phyloP scores from a whole-genome alignment of 2,113 vertebrate species.

The Aptenodytes forsteri region DNA sequence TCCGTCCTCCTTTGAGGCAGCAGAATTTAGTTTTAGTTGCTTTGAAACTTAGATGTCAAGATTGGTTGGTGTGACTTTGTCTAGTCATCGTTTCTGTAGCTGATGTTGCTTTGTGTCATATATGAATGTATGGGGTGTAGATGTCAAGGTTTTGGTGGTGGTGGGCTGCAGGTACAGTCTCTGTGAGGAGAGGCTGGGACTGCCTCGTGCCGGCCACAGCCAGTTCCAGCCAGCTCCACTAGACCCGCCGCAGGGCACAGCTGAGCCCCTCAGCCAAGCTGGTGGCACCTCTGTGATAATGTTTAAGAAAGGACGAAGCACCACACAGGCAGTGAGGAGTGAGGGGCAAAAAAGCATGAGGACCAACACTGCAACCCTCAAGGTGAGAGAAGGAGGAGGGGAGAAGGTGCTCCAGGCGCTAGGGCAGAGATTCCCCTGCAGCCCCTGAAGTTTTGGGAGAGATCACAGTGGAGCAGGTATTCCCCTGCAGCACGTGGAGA shows the following conservation, averaged over 20 bases:
- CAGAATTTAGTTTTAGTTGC: background rate
- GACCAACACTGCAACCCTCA: background rate
- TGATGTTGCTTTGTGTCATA: background rate
- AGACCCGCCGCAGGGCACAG: accelerated
- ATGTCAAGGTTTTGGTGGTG: background rate
- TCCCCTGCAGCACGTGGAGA: background rate
- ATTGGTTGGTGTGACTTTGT: background rate
- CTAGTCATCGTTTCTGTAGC: background rate
- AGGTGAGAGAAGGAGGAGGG: background rate
- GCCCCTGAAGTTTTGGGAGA: background rate
- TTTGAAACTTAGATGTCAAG: background rate
- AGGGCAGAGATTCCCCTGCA: background rate
- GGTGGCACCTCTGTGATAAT: background rate
- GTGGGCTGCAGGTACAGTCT: background rate
- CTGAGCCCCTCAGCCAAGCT: background rate
- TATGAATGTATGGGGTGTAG: background rate
- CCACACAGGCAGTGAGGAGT: background rate
- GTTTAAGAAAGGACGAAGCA: background rate
- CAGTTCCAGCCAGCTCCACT: background rate
- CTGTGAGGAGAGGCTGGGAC: background rate
- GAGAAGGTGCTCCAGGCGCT: background rate
- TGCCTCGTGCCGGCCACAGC: background rate
- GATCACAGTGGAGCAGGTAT: background rate
- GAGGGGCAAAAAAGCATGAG: background rate
- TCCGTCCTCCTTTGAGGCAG: background rate